Evolutionary conservation across 2,888 invertebrate species (phyloP), one percentile per base, ranked within the genome.

Genomic region (Cacoxenus indagator): DNA sequence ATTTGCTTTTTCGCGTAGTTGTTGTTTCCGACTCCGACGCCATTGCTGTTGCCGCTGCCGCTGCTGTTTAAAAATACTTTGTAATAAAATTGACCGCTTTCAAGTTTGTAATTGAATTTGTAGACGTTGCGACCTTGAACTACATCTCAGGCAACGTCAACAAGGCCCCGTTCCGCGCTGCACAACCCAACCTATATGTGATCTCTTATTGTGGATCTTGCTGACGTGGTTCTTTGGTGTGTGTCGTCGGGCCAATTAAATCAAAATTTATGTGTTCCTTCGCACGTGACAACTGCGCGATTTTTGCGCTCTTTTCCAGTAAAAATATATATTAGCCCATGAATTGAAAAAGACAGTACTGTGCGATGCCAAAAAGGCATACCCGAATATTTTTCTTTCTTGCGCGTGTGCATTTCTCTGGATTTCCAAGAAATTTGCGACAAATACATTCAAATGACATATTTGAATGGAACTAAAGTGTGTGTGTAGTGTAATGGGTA

Each of bases 31-130:
- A n/a, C n/a, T n/a, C n/a, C n/a, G n/a, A n/a, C n/a, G n/a, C n/a
- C n/a, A n/a, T n/a, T 67, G 70, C 69, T 70, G 48, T 43, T 59
- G 57, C 55, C 45, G 9, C 19, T 59, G 31, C 22, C 66, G 68
- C 27, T 68, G 69, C 68, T 67, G 73, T 73, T 73, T 77, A 31
- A 71, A 73, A 74, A 74, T 73, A 76, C 78, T 74, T 74, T 74
- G 29, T 70, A 70, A 51, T 51, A 9, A 51, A 51, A 51, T 22
- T 51, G 37, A 14, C 37, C 37, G 14, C 37, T 37, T 37, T 37
- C 2, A 37, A 37, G 14, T 37, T n/a, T 37, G 37, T 37, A 37
- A 37, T 37, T 37, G 37, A 37, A 37, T 37, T 8, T 37, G 8
- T 37, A 37, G 14, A 14, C 37, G 37, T 37, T 37, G 9, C 37